These are phyloP conservation scores for Amazona guildingii DNA, from an alignment of 2,113 vertebrate genomes.

Conservation along the genomic window DNA sequence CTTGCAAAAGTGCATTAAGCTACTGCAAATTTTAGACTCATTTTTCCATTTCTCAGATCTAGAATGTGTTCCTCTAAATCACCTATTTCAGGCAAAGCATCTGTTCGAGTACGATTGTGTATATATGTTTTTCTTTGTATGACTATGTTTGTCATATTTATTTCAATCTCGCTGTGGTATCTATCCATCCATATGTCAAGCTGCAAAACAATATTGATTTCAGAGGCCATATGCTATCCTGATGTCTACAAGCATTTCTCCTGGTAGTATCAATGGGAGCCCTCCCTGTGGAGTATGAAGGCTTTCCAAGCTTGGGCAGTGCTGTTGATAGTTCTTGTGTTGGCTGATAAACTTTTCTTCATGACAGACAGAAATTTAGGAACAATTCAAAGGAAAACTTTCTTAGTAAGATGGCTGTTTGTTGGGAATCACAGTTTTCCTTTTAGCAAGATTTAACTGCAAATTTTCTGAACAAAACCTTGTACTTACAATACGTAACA, in stretches of 20 bases:
- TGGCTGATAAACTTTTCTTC: background rate
- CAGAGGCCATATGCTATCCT: slow-evolving; percentile 40
- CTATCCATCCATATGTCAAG: slow-evolving; percentile 38
- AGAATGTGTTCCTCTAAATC: slow-evolving; percentile 58
- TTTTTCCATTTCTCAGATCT: slow-evolving; percentile 51
- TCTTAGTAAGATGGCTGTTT: background rate
- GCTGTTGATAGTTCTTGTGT: background rate
- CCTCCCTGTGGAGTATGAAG: background rate
- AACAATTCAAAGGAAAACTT: background rate
- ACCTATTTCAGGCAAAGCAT: slow-evolving; percentile 73
- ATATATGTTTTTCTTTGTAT: background rate
- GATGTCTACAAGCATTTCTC: slow-evolving; percentile 23
- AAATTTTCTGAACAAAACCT: background rate
- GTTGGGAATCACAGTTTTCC: background rate
- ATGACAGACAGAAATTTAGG: background rate
- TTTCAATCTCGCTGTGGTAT: slow-evolving; percentile 38
- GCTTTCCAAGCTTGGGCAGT: background rate
- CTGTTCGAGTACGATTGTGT: slow-evolving; percentile 62
- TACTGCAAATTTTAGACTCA: slow-evolving; percentile 44
- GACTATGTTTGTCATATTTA: slow-evolving; percentile 34
- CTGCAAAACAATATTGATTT: slow-evolving; percentile 48
- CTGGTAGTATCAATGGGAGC: background rate
- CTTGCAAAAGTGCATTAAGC: slow-evolving; percentile 46
- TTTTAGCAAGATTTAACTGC: background rate
- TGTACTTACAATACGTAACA: background rate